A percentile compares a stretch with the other conserved stretches of the same genome.
Evolutionary conservation across 2,888 invertebrate genomes (phyloP).

Genomic region (Spicauda simplicius): DNA sequence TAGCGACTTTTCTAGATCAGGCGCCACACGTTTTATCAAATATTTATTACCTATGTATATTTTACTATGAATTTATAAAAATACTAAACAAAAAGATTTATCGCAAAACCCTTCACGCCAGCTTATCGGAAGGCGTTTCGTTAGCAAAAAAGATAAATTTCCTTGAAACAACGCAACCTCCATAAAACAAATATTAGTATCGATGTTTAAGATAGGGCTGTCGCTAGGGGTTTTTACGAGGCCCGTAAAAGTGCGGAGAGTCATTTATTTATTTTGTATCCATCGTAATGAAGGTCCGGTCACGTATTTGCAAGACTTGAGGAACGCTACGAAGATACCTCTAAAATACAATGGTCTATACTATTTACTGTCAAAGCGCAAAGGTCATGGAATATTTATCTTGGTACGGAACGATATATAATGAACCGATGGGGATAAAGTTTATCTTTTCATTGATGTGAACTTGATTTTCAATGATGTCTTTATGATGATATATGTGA

Average conservation of each 20-base stretch:
- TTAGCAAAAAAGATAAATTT: conserved; percentile 34
- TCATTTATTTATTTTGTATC: conserved; percentile 60
- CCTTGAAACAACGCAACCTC: conserved; percentile 46
- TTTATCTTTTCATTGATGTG: not conserved
- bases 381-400: conserved; percentile 12
- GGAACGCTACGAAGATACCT: conserved; percentile 38
- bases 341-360: conserved; percentile 10
- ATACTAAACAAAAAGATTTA: not conserved
- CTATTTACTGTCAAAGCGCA: conserved; percentile 14
- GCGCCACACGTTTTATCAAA: too few species aligned
- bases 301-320: conserved; percentile 55
- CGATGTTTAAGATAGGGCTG: conserved; percentile 58
- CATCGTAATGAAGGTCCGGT: conserved; percentile 53
- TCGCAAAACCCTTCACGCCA: not conserved
- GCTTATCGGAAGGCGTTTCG: conserved; percentile 20
- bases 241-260: conserved; percentile 50
- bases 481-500: too few species aligned
- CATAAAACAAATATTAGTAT: conserved; percentile 69
- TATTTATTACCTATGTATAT: too few species aligned
- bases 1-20: too few species aligned
- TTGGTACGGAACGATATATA: not conserved
- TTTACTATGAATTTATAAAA: too few species aligned
- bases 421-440: not conserved
- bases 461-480: too few species aligned
- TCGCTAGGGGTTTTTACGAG: conserved; percentile 61